These are phyloP conservation scores for Nemoura dubitans DNA, from an alignment of 2,888 invertebrate species.

Conservation along the genomic window DNA sequence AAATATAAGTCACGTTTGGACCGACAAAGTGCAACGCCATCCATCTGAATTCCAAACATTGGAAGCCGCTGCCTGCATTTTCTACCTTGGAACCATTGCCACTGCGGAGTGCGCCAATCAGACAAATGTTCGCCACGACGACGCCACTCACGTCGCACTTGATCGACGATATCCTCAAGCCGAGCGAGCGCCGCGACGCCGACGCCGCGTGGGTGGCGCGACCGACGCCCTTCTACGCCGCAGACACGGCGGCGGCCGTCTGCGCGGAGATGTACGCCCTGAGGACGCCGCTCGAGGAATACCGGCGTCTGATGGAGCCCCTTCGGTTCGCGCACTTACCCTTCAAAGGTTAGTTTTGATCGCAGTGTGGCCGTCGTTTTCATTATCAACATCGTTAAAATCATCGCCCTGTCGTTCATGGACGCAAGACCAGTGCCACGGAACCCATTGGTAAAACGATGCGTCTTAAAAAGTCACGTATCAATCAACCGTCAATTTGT, in stretches of 20 bases:
- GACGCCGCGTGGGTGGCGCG: constrained; percentile 50
- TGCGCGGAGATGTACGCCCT: background rate
- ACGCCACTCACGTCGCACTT: constrained; percentile 54
- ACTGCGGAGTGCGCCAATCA: no score
- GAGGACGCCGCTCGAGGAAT: background rate
- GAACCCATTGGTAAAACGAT: no score
- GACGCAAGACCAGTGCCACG: no score
- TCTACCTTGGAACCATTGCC: no score
- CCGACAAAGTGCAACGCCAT: no score
- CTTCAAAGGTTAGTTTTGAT: background rate
- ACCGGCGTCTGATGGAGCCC: background rate
- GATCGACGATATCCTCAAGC: constrained; percentile 57
- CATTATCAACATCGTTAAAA: no score
- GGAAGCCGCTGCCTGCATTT: no score
- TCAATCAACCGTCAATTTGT: no score
- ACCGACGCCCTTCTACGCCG: constrained; percentile 13
- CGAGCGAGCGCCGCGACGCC: constrained; percentile 54
- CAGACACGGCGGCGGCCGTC: constrained; percentile 3
- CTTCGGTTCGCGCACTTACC: background rate
- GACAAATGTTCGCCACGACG: constrained; percentile 45
- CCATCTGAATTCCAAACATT: no score
- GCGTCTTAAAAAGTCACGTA: no score
- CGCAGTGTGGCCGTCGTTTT: background rate
- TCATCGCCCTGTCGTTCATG: no score
- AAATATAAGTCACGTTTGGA: no score